Conservation (phyloP, 2,797 vertebrate species). For the Urocyon cinereoargenteus region DNA sequence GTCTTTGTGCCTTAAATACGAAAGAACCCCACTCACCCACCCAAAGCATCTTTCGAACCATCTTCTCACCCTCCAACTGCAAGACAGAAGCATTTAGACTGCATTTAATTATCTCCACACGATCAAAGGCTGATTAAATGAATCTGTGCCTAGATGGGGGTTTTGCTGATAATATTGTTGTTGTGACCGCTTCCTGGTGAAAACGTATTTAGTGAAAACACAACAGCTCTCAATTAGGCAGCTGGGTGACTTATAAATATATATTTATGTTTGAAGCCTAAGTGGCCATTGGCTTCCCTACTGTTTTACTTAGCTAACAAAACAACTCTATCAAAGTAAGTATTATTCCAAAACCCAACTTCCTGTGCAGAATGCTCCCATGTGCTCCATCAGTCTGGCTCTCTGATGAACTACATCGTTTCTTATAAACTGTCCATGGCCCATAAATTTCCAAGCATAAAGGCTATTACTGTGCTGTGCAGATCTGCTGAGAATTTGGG, state of each 20-base stretch:
- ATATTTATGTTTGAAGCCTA: constrained; percentile 93
- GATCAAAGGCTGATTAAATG: constrained; percentile 82
- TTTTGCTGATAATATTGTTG: constrained; percentile 82
- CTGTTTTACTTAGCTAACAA: constrained; percentile 95
- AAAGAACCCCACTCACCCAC: neutral
- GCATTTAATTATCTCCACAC: constrained; percentile 76
- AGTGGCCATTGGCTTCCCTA: constrained; percentile 95
- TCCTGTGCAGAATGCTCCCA: constrained; percentile 94
- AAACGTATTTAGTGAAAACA: constrained; percentile 87
- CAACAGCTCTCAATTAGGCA: constrained; percentile 90
- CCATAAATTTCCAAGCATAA: constrained; percentile 96
- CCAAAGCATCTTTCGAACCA: constrained; percentile 1
- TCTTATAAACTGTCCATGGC: constrained; percentile 98
- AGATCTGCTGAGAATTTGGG: constrained; percentile 91
- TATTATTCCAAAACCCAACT: constrained; percentile 97
- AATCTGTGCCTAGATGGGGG: constrained; percentile 72
- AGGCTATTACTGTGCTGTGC: constrained; percentile 92
- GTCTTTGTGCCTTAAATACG: constrained; percentile 16
- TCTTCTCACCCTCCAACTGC: constrained; percentile 38
- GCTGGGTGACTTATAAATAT: constrained; percentile 92
- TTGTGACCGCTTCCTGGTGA: constrained; percentile 84
- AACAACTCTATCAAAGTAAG: constrained; percentile 95
- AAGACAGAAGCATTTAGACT: constrained; percentile 68
- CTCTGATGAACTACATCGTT: constrained; percentile 96
- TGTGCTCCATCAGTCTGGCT: constrained; percentile 93